These are phyloP conservation scores for Achroia grisella DNA, from an alignment of 1,140 invertebrate species.

Conservation along the genomic window DNA sequence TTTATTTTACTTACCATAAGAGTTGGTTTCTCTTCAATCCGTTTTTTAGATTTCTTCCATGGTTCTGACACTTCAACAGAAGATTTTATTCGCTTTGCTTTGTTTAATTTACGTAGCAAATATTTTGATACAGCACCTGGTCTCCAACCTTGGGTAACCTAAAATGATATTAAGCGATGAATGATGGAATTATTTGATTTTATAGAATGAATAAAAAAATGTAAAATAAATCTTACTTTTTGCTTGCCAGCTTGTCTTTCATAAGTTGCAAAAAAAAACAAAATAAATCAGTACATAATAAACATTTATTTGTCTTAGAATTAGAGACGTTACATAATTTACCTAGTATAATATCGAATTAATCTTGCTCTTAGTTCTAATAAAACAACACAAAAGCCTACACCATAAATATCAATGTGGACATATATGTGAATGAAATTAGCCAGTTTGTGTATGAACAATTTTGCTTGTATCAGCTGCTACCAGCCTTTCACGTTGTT, in stretches of 20 bases:
- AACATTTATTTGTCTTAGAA: constrained; percentile 9
- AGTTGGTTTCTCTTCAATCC: constrained; percentile 36
- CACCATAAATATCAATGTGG: constrained; percentile 22
- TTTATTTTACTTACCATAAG: constrained; percentile 41
- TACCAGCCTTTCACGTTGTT: constrained; percentile 25
- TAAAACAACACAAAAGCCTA: constrained; percentile 20
- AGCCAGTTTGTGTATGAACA: constrained; percentile 18
- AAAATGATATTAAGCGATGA: too few species aligned
- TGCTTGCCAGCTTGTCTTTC: background rate
- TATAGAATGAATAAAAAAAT: background rate
- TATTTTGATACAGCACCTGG: constrained; percentile 54
- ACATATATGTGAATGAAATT: constrained; percentile 6
- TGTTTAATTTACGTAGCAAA: constrained; percentile 35
- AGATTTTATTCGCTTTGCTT: constrained; percentile 26
- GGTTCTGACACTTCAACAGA: constrained; percentile 14
- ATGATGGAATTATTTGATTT: too few species aligned
- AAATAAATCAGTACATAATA: background rate
- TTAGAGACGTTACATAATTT: constrained; percentile 49
- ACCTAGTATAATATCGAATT: constrained; percentile 49
- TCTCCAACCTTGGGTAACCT: constrained; percentile 43
- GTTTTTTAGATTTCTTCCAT: constrained; percentile 34
- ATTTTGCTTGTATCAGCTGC: constrained; percentile 12
- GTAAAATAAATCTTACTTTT: constrained; percentile 16
- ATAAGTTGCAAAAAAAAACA: background rate
- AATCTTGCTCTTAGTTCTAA: constrained; percentile 29